phyloP scores from a whole-genome alignment of 2,797 vertebrate species.

The Ctenopoma kingsleyae region DNA sequence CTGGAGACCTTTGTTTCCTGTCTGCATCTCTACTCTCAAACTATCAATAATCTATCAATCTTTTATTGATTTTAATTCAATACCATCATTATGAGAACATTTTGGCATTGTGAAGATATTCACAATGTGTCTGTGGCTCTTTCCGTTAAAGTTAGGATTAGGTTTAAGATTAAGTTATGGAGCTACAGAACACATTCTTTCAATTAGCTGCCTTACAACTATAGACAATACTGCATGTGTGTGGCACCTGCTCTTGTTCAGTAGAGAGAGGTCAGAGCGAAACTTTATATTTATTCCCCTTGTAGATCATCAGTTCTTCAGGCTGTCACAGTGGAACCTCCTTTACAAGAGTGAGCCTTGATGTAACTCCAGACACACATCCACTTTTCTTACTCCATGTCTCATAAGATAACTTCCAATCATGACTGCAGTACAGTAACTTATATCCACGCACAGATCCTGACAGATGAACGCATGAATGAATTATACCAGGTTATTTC shows the following conservation, averaged over 20 bases:
- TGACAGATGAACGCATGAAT: conserved; percentile 46
- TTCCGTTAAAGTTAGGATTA: too few relatives aligned
- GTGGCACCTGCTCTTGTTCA: conserved; percentile 17
- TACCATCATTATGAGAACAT: not conserved
- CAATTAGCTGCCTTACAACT: too few relatives aligned
- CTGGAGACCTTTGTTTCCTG: too few relatives aligned
- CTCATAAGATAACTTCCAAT: conserved; percentile 39
- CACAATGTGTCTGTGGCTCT: too few relatives aligned
- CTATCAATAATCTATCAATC: too few relatives aligned
- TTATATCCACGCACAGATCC: conserved; percentile 32
- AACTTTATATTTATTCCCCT: conserved; percentile 15
- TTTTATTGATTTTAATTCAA: too few relatives aligned
- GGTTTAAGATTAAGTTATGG: too few relatives aligned
- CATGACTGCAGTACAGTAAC: conserved; percentile 33
- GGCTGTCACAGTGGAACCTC: conserved; percentile 12
- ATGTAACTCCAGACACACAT: not conserved
- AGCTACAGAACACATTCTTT: too few relatives aligned
- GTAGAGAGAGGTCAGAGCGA: conserved; percentile 10
- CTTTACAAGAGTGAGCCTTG: conserved; percentile 2
- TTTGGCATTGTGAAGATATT: not conserved
- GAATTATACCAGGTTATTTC: conserved; percentile 35
- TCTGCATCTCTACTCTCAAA: too few relatives aligned
- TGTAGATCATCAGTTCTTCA: conserved; percentile 12
- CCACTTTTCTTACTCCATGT: conserved; percentile 17
- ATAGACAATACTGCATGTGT: too few relatives aligned